Percentiles rank a stretch among this genome's conserved stretches.
Evolutionary conservation across 2,888 invertebrate genomes (phyloP).

Genomic region (Cotesia congregata): DNA sequence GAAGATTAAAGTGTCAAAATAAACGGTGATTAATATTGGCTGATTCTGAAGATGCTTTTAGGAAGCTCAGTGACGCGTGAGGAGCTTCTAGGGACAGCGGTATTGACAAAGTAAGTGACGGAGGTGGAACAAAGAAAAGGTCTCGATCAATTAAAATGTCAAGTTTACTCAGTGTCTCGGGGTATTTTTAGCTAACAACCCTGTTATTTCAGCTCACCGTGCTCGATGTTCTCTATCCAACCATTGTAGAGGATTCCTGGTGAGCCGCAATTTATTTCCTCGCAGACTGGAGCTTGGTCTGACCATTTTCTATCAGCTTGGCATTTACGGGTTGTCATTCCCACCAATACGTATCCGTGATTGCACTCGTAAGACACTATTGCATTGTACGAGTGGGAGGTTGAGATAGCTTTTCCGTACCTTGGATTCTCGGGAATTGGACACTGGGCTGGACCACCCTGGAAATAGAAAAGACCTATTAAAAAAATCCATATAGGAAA

Average conservation of each 20-base stretch:
- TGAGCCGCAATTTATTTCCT: constrained; percentile 97
- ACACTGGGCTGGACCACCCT: constrained; percentile 94
- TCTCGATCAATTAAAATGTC: neutral
- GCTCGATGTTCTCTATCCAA: constrained; percentile 91
- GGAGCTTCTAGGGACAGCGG: neutral
- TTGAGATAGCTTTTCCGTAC: constrained; percentile 93
- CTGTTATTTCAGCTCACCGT: constrained; percentile 62
- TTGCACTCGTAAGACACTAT: constrained; percentile 96
- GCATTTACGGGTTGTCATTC: constrained; percentile 91
- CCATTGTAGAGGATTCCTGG: constrained; percentile 96
- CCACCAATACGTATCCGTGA: constrained; percentile 92
- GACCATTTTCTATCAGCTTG: constrained; percentile 96
- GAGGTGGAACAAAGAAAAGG: constrained; percentile 5
- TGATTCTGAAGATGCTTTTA: neutral
- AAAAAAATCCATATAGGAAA: no score
- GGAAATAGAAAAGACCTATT: neutral
- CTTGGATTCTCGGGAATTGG: constrained; percentile 91
- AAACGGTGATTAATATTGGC: neutral
- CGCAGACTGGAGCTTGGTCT: constrained; percentile 90
- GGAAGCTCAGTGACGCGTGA: neutral
- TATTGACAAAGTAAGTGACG: neutral
- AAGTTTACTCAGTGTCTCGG: constrained; percentile 8
- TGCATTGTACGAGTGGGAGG: constrained; percentile 94
- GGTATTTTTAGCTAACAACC: constrained; percentile 5
- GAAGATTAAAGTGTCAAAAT: neutral